phyloP scores from a whole-genome alignment of 1,140 invertebrate genomes.

The Bombus picipes region DNA sequence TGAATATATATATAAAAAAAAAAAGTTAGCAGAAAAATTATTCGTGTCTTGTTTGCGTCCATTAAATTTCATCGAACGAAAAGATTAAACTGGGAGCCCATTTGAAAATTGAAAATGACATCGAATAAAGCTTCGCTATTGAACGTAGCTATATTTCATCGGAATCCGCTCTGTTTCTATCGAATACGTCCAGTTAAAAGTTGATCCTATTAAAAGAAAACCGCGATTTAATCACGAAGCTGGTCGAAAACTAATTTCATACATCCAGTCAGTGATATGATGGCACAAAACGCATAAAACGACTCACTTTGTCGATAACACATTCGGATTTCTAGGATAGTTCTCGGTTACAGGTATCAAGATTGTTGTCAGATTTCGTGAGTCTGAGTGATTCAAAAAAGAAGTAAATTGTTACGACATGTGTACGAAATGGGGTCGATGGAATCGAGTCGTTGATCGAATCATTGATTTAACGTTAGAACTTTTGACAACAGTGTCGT shows the following conservation, averaged over 20 bases:
- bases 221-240: background rate
- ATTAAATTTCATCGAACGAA: background rate
- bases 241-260: slow-evolving; percentile 6
- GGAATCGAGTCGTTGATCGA: background rate
- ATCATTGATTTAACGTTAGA: background rate
- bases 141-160: background rate
- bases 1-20: background rate
- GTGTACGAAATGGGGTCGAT: too few species aligned
- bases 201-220: slow-evolving; percentile 4
- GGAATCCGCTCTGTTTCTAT: background rate
- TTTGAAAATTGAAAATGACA: background rate
- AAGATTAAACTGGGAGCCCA: background rate
- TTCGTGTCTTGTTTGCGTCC: background rate
- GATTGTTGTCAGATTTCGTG: background rate
- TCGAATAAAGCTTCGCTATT: background rate
- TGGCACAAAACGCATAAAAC: background rate
- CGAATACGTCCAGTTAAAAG: background rate
- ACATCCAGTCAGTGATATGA: too few species aligned
- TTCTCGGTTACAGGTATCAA: background rate
- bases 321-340: background rate
- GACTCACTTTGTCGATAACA: background rate
- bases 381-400: background rate
- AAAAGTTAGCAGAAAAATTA: background rate
- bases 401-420: background rate
- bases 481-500: background rate